Base-by-base conservation (phyloP, 2,888 invertebrate genomes). In the Pollenia griseotomentosa region DNA sequence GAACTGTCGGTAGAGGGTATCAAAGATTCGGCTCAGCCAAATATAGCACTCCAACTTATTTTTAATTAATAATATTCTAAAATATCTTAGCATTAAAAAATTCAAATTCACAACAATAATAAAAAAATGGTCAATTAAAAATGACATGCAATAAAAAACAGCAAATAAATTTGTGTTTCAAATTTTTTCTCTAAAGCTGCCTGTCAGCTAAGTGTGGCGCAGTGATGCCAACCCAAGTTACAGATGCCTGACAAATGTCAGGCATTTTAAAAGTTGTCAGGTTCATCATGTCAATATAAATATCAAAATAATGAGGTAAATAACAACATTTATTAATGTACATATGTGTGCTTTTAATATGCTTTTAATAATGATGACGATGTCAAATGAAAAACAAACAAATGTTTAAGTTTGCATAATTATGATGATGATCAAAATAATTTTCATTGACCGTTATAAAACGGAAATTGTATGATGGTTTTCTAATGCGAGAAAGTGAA, bases 181-280 rank as follows among this genome's bases (percentile, higher is more conserved):
- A 33, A 33, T 53, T 11, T 46, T 40, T 74, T 19, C 7, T 14
- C 40, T 44, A 1, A 59, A 4, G 16, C 12, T 8, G 0, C 2
- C 23, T 44, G 10, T 19, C 61, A 48, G 14, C 68, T 14, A 33
- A 33, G 33, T 6, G 51, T 11, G 14, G 12, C 53, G 8, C 42
- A 61, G 68, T 73, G 73, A 23, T 79, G 78, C 51, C 68, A 80
- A 40, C 55, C 53, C 16, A 59, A 80, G 46, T 70, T 63, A 74
- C 68, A 63, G 46, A 61, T 74, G 81, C 63, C 77, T 78, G 33
- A 74, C 77, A 77, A 73, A 73, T 84, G 83, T 87, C 81, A 81
- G 42, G 73, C 59, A 77, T 46, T 81, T 77, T 68, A 73, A 63
- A 80, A 63, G 73, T 19, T 84, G 80, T 71, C 81, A 84, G 44